Evolutionary conservation across 2,797 vertebrate species (phyloP), one percentile per base, ranked within the genome.

Genomic region (Oreortyx pictus): DNA sequence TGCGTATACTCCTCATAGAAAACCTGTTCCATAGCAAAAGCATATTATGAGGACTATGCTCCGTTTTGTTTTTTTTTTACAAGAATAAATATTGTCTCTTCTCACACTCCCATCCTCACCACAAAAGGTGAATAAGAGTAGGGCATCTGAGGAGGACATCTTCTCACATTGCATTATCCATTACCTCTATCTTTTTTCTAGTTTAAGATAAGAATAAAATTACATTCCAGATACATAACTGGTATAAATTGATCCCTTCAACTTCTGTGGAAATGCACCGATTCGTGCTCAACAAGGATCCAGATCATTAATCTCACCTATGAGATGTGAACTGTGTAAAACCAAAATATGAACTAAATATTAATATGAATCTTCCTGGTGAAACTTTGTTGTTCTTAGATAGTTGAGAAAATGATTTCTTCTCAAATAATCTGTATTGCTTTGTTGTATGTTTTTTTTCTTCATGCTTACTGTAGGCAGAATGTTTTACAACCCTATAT

Each of bases 21-120:
- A 92, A 71, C 49, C 10, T 90, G 39, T 59, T 74, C 41, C 6
- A 4, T 43, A 89, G 33, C 3, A 68, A 73, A 84, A 49, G 7
- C 23, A 35, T 18, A 41, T 7, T 15, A 60, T 14, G 35, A 83
- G 25, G 70, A 92, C 24, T 1, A 4, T 5, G 2, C 54, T 77
- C 27, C 12, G 1, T 47, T 73, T 52, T 5, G 73, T 4, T 75
- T 75, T 93, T 79, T 18, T 83, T 56, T 56, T 24, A 60, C 24
- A 56, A 37, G 56, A 31, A 66, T 31, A 64, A 73, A 83, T 56
- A 68, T 22, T 65, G 8, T 31, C 17, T 82, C 14, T 25, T 15
- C 68, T 35, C 33, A 37, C 19, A 20, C 25, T 25, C 7, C 12
- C n/a, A 47, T 5, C 0, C 3, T 3, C 3, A 22, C 6, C 1